Evolutionary conservation across 1,140 invertebrate species (phyloP).

Genomic region (Odontomachus brunneus): DNA sequence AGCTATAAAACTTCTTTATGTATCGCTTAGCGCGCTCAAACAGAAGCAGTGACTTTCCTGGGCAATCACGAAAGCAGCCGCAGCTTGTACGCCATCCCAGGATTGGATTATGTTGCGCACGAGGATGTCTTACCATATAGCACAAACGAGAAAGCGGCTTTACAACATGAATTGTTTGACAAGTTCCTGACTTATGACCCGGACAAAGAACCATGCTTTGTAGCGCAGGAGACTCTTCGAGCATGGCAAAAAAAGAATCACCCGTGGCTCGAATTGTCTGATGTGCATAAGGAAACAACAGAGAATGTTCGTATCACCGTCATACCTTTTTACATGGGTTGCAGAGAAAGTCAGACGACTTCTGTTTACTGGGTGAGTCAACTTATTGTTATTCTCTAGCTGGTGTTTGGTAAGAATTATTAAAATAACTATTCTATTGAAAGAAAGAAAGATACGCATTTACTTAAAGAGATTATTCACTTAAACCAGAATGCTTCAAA

Average conservation of each 20-base stretch:
- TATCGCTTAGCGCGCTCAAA: conserved; percentile 93
- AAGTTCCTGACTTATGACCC: conserved; percentile 95
- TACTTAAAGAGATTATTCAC: no score
- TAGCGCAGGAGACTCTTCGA: conserved; percentile 94
- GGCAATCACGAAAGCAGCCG: conserved; percentile 97
- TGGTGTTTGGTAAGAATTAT: not conserved
- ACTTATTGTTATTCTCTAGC: conserved; percentile 58
- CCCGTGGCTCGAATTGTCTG: conserved; percentile 97
- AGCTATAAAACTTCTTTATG: conserved; percentile 30
- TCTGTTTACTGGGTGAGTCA: conserved; percentile 96
- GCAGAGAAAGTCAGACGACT: conserved; percentile 94
- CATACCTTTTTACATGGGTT: conserved; percentile 99
- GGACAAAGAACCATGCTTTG: conserved; percentile 94
- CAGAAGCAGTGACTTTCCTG: conserved; percentile 98
- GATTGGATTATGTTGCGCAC: conserved; percentile 98
- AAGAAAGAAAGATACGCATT: not conserved
- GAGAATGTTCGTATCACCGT: conserved; percentile 98
- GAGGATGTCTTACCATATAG: conserved; percentile 96
- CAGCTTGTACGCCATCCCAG: conserved; percentile 97
- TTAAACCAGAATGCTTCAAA: no score
- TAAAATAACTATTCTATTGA: not conserved
- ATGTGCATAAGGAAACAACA: conserved; percentile 99
- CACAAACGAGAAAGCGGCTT: conserved; percentile 92
- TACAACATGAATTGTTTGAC: conserved; percentile 98
- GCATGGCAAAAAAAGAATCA: conserved; percentile 99